Percentiles rank a stretch among this genome's conserved stretches.
These are phyloP conservation scores for Catostomus latipinnis DNA, from an alignment of 2,797 vertebrate species.

Conservation along the genomic window DNA sequence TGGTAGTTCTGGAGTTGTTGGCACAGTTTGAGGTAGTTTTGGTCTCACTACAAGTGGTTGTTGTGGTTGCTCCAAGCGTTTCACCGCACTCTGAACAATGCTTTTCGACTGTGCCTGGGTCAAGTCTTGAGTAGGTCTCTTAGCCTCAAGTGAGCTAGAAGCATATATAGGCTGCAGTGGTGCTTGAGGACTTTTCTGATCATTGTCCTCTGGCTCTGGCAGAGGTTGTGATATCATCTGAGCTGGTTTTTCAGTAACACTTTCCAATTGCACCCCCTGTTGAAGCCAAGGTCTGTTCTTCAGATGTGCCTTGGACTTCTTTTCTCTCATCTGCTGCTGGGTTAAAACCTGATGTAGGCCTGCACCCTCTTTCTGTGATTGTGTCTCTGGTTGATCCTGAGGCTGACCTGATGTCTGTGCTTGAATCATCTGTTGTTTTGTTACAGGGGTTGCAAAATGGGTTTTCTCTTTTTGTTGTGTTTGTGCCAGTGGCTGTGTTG, in stretches of 20 bases:
- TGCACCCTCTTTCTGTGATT: constrained; percentile 39
- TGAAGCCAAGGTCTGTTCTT: constrained; percentile 80
- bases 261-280: constrained; percentile 55
- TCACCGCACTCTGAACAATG: constrained; percentile 24
- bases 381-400: constrained; percentile 45
- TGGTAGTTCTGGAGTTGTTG: constrained; percentile 42
- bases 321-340: constrained; percentile 66
- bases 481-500: constrained; percentile 16
- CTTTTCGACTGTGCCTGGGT: constrained; percentile 30
- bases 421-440: constrained; percentile 45
- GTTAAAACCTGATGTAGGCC: constrained; percentile 48
- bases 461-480: constrained; percentile 21
- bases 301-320: constrained; percentile 67
- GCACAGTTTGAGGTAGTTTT: constrained; percentile 44
- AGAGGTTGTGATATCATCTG: constrained; percentile 16
- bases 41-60: constrained; percentile 31
- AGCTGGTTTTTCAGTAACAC: constrained; percentile 35
- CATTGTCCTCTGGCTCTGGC: constrained; percentile 29
- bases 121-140: not conserved
- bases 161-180: not conserved
- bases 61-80: not conserved
- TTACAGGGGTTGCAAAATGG: not conserved
- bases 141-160: not conserved
- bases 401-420: constrained; percentile 6
- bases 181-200: constrained; percentile 22